These are phyloP conservation scores for Grammomys surdaster DNA, from an alignment of 2,113 vertebrate species.

Conservation along the genomic window DNA sequence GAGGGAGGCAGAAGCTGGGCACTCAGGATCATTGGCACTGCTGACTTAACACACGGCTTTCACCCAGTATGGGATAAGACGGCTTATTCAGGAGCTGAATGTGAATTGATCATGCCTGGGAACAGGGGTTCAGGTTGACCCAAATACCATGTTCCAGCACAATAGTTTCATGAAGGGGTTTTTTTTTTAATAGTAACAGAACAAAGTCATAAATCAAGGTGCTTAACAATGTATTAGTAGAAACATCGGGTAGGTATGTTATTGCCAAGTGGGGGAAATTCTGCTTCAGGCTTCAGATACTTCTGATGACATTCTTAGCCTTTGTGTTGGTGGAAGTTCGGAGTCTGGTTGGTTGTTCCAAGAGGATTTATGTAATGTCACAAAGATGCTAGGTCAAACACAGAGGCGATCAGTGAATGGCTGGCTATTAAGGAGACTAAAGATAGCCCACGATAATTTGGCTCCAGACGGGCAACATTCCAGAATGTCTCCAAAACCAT, in stretches of 20 bases:
- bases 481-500: not conserved
- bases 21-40: not conserved
- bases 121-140: not conserved
- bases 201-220: not conserved
- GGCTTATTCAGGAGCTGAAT: not conserved
- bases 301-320: not conserved
- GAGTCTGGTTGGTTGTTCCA: not conserved
- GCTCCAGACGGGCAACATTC: not conserved
- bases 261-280: not conserved
- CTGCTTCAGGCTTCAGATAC: not conserved
- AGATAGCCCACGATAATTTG: not conserved
- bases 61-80: not conserved
- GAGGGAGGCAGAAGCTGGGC: not conserved
- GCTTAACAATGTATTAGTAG: not conserved
- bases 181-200: not conserved
- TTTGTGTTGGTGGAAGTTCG: not conserved
- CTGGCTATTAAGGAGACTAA: not conserved
- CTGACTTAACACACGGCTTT: not conserved
- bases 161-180: not conserved
- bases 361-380: not conserved
- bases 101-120: not conserved
- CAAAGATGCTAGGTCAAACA: not conserved
- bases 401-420: not conserved
- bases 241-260: not conserved
- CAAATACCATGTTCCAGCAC: not conserved